Conservation (phyloP, 2,113 vertebrate genomes). For the Corvus hawaiiensis region DNA sequence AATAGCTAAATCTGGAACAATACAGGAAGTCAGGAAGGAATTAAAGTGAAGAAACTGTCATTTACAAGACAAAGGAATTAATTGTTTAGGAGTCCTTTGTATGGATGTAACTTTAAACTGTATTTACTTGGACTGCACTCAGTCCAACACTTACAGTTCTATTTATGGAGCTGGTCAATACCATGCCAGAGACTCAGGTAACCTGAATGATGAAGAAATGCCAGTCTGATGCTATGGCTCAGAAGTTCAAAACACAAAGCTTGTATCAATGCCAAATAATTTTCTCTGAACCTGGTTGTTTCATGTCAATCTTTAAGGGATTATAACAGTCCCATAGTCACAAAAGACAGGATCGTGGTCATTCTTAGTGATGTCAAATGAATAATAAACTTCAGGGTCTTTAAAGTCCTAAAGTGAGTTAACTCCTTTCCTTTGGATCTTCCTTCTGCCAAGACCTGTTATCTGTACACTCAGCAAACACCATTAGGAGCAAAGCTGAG, state of each 20-base stretch:
- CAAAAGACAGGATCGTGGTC: background rate
- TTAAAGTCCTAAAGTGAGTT: background rate
- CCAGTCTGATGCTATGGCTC: background rate
- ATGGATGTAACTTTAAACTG: background rate
- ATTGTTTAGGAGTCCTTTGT: background rate
- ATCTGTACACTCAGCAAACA: background rate
- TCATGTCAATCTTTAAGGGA: background rate
- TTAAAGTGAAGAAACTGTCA: background rate
- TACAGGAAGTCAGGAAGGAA: background rate
- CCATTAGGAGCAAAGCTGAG: background rate
- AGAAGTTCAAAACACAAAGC: background rate
- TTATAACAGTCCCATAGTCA: background rate
- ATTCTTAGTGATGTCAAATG: background rate
- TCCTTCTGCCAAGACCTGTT: background rate
- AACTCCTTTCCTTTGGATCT: background rate
- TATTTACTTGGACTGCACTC: background rate
- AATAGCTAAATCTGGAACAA: background rate
- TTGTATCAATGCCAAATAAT: background rate
- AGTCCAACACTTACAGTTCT: background rate
- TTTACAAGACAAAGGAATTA: background rate
- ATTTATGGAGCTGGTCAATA: background rate
- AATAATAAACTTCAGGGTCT: background rate
- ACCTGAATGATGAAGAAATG: background rate
- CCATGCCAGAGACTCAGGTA: background rate
- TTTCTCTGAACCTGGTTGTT: background rate